Conservation (phyloP, 2,797 vertebrate genomes). For the Mycteria americana region DNA sequence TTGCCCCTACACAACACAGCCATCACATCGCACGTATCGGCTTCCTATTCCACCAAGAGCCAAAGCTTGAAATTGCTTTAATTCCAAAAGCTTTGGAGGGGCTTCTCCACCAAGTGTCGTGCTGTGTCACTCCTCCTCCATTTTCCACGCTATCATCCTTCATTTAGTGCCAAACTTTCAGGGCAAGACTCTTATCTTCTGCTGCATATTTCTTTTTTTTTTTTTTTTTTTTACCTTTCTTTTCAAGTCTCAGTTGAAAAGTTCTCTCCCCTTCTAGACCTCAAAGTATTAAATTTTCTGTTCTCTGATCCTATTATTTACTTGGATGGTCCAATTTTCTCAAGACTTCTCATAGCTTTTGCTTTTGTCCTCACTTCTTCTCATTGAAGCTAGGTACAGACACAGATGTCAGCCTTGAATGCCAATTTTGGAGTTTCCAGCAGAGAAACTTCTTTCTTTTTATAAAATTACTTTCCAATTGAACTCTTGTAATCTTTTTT, state of each 20-base stretch:
- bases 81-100: not conserved
- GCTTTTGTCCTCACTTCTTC: not conserved
- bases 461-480: not conserved
- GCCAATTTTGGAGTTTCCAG: not conserved
- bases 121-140: not conserved
- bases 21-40: fast-evolving
- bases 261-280: not conserved
- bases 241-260: not conserved
- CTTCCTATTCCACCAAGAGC: not conserved
- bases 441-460: not conserved
- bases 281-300: not conserved
- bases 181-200: not conserved
- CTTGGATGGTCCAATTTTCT: not conserved
- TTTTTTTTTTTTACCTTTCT: not conserved
- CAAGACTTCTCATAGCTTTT: not conserved
- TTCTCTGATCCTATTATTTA: not conserved
- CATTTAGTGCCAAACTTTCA: not conserved
- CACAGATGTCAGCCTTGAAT: not conserved
- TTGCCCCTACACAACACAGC: not conserved
- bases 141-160: not conserved
- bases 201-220: not conserved
- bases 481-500: not conserved
- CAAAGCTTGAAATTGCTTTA: not conserved
- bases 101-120: not conserved
- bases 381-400: not conserved